A percentile compares a stretch with the other conserved stretches of the same genome.
Conservation (phyloP, 2,797 vertebrate genomes). For the Enteromius anoplus region DNA sequence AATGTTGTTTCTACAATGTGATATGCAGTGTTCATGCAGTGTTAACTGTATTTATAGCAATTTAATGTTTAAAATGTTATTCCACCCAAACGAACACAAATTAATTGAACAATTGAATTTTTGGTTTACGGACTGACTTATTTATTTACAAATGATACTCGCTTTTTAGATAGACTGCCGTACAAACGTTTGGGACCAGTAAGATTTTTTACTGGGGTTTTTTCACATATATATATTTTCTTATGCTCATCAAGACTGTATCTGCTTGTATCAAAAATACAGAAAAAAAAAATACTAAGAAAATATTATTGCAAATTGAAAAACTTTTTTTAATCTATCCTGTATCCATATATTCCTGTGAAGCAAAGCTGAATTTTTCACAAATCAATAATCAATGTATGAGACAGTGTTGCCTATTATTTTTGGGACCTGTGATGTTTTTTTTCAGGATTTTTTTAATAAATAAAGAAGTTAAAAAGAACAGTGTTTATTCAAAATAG, state of each 20-base stretch:
- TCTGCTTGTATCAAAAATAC: background rate
- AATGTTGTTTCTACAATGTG: background rate
- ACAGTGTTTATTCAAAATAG: background rate
- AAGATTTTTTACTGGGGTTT: background rate
- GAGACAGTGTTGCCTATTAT: background rate
- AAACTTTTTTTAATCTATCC: too few species aligned
- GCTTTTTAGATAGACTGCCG: background rate
- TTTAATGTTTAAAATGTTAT: background rate
- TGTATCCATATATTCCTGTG: background rate
- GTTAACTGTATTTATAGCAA: background rate
- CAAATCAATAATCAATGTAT: background rate
- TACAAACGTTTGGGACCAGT: background rate
- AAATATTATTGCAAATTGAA: too few species aligned
- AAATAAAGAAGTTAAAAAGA: background rate
- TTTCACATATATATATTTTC: background rate
- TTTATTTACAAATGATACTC: background rate
- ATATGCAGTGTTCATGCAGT: background rate
- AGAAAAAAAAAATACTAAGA: too few species aligned
- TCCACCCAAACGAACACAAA: background rate
- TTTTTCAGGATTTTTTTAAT: background rate
- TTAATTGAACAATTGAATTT: background rate
- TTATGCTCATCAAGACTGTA: background rate
- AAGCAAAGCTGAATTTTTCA: background rate
- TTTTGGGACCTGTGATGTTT: background rate
- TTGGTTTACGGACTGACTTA: background rate